Conservation (phyloP, 2,113 vertebrate species). For the Brachypodius melanocephalos region DNA sequence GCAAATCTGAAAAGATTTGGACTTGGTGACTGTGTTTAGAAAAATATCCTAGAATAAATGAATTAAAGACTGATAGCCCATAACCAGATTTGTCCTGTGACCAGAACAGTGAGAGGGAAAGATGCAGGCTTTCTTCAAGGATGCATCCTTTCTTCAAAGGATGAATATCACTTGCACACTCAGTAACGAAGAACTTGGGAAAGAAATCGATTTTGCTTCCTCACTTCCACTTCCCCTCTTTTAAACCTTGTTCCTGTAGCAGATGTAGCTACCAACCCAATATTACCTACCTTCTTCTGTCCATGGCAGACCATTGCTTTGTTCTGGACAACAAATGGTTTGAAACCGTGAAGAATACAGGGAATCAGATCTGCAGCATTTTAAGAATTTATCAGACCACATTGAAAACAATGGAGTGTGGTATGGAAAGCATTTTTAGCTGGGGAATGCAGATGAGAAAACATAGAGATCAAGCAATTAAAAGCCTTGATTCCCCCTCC, state of each 20-base stretch:
- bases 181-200: background rate
- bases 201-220: background rate
- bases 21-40: background rate
- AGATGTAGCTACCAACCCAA: background rate
- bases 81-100: background rate
- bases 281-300: background rate
- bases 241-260: background rate
- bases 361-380: background rate
- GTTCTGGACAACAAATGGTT: background rate
- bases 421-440: constrained; percentile 36
- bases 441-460: constrained; percentile 61
- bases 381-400: background rate
- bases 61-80: background rate
- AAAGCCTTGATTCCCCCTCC: constrained; percentile 57
- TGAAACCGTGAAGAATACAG: background rate
- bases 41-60: background rate
- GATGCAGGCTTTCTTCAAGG: background rate
- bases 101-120: background rate
- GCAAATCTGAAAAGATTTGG: background rate
- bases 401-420: background rate
- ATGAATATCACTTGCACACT: background rate
- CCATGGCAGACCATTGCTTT: background rate
- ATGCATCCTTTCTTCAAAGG: background rate
- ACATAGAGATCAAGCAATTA: constrained; percentile 50
- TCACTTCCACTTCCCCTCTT: background rate